Evolutionary conservation across 2,113 vertebrate genomes (phyloP), one percentile per base, ranked within the genome.

Genomic region (Anhinga anhinga): DNA sequence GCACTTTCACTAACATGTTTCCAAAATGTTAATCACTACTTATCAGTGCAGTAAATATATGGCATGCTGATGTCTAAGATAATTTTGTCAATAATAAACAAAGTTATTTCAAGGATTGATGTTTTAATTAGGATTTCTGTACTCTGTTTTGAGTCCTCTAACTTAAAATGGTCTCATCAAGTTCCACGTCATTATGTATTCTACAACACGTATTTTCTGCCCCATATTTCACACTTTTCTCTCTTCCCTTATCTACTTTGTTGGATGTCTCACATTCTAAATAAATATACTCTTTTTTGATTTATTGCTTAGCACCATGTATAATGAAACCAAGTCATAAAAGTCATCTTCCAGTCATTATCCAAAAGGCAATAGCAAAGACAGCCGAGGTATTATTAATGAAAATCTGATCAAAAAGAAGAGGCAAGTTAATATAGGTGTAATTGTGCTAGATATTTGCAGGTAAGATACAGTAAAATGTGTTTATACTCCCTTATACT

Each of bases 241-340:
- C 36, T 80, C 21, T 58, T 92, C 66, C 76, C 38, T 94, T 92
- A 74, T 49, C 56, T 92, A 19, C 36, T 91, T 94, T 82, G 17
- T 83, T 85, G 63, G 29, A 50, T 92, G 73, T 63, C 88, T 95
- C 81, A 79, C 55, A 38, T 55, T 82, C 83, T 97, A 27, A 67
- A 87, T 69, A 92, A 69, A 76, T 50, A 66, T 22, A 52, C 10
- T 90, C 65, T 70, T 85, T 88, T 88, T 92, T 97, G 73, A 95
- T 96, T 82, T 32, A 83, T 52, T 82, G 44, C n/a, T 38, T 67
- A 70, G 59, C 44, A 77, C 21, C 83, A 86, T 65, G 20, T 66
- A 70, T 40, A 87, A 90, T 25, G 61, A 97, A 96, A 97, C 76
- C 15, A 93, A 91, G 74, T 70, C 36, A 92, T 83, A 88, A 94